Conservation (phyloP, 2,888 invertebrate genomes). For the Petrolisthes cinctipes region DNA sequence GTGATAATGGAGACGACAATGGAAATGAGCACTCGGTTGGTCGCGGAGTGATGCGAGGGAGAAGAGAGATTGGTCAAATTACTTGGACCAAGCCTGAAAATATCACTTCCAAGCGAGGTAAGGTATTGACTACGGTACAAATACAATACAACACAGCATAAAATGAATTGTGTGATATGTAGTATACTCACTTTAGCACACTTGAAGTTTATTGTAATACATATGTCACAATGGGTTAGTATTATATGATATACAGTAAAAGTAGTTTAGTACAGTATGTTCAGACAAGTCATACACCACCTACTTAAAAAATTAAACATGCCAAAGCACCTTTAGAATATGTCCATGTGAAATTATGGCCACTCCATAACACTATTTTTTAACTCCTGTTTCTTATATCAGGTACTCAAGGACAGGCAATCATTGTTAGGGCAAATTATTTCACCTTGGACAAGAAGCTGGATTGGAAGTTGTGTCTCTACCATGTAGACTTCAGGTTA, state of each 20-base stretch:
- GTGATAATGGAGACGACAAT: constrained; percentile 4
- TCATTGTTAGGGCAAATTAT: constrained; percentile 31
- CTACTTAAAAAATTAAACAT: too few species aligned
- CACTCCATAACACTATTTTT: neutral
- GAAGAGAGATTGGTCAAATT: constrained; percentile 38
- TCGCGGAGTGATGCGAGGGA: constrained; percentile 43
- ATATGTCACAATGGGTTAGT: too few species aligned
- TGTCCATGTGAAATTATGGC: neutral
- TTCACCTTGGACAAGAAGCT: constrained; percentile 33
- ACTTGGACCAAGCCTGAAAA: constrained; percentile 48
- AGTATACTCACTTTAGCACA: too few species aligned
- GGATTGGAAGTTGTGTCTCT: constrained; percentile 35
- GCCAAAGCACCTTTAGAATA: neutral
- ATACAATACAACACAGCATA: too few species aligned
- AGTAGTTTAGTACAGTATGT: too few species aligned
- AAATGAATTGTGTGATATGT: neutral
- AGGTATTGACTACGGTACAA: neutral
- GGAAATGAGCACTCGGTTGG: constrained; percentile 37
- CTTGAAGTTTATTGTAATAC: too few species aligned
- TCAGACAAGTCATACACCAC: too few species aligned
- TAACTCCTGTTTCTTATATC: neutral
- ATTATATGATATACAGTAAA: too few species aligned
- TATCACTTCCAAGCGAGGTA: constrained; percentile 39
- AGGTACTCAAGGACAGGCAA: constrained; percentile 19
- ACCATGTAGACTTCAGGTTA: constrained; percentile 51